These are phyloP conservation scores for Sebastes minor DNA, from an alignment of 2,797 vertebrate genomes.

Conservation along the genomic window DNA sequence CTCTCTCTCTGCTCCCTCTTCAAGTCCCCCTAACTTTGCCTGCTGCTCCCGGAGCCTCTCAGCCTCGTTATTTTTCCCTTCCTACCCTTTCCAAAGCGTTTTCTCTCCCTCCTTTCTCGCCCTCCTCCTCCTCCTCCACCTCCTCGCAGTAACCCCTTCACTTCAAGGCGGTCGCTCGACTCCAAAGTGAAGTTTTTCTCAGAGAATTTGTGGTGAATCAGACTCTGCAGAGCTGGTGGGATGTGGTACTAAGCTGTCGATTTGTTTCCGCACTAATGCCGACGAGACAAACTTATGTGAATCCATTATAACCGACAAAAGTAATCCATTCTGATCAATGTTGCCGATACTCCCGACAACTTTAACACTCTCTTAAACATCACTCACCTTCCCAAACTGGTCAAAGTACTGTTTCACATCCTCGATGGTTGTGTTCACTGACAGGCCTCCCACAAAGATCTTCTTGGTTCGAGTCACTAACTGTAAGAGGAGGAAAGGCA, in stretches of 20 bases:
- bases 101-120: constrained; percentile 45
- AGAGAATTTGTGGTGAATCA: constrained; percentile 28
- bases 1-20: constrained; percentile 12
- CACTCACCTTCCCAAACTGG: constrained; percentile 97
- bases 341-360: not conserved
- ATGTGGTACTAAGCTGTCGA: constrained; percentile 21
- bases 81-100: constrained; percentile 44
- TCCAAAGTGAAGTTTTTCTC: constrained; percentile 47
- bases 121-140: constrained; percentile 17
- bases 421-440: constrained; percentile 97
- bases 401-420: constrained; percentile 99
- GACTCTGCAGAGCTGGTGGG: constrained; percentile 20
- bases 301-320: not conserved
- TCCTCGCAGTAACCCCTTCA: constrained; percentile 66
- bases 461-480: constrained; percentile 99
- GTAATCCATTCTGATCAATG: not conserved
- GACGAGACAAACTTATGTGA: not conserved
- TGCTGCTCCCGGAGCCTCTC: constrained; percentile 66
- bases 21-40: constrained; percentile 56
- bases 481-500: constrained; percentile 74
- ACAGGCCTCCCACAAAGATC: constrained; percentile 98
- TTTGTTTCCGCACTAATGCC: constrained; percentile 11
- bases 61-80: constrained; percentile 63
- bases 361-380: not conserved
- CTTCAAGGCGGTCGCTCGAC: constrained; percentile 28